A percentile compares a stretch with the other conserved stretches of the same genome.
These are phyloP conservation scores for Timema podura DNA, from an alignment of 2,888 invertebrate genomes.

Conservation along the genomic window DNA sequence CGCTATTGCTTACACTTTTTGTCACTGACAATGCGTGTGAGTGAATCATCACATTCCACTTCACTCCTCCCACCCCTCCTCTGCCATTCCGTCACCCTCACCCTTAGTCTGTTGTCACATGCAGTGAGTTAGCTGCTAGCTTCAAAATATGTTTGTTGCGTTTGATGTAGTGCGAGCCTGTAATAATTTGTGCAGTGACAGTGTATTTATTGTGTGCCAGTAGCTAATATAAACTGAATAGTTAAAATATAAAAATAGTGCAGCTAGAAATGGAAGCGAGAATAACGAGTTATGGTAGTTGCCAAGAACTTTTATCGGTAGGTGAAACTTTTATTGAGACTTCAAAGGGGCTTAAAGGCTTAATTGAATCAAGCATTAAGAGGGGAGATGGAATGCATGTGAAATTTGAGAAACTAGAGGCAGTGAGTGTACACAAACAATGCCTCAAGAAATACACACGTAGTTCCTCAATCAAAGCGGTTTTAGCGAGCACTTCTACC, in stretches of 20 bases:
- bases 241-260: not conserved
- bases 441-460: conserved; percentile 7
- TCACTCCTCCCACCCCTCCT: too few relatives aligned
- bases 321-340: not conserved
- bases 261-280: not conserved
- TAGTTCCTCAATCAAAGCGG: not conserved
- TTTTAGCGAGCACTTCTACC: conserved; percentile 4
- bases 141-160: too few relatives aligned
- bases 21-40: too few relatives aligned
- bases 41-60: too few relatives aligned
- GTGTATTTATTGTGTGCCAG: too few relatives aligned
- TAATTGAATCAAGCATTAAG: conserved; percentile 4
- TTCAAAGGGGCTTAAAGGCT: conserved; percentile 6
- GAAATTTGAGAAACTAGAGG: not conserved
- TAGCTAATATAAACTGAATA: too few relatives aligned
- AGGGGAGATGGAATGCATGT: not conserved
- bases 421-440: not conserved
- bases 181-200: too few relatives aligned
- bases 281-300: not conserved
- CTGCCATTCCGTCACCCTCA: too few relatives aligned
- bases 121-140: too few relatives aligned
- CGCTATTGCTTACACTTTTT: too few relatives aligned
- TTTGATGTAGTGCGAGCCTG: too few relatives aligned
- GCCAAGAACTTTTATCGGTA: not conserved
- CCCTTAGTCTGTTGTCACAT: too few relatives aligned